A percentile compares a stretch with the other conserved stretches of the same genome.
These are phyloP conservation scores for Myrmecophaga tridactyla DNA, from an alignment of 2,113 vertebrate genomes.

Conservation along the genomic window DNA sequence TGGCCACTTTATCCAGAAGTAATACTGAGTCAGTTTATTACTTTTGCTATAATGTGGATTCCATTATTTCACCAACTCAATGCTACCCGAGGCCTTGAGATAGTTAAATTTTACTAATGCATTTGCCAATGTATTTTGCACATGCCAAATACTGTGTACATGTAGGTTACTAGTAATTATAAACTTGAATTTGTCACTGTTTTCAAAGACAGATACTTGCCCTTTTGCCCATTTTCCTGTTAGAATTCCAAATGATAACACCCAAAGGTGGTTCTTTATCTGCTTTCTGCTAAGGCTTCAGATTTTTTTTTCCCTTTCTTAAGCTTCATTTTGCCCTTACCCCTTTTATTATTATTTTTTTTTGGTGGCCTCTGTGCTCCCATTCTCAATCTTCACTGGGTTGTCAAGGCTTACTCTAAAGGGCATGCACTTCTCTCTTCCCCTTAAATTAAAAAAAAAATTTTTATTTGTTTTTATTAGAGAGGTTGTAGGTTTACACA, in stretches of 20 bases:
- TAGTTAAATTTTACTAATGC: constrained; percentile 59
- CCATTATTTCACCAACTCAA: background rate
- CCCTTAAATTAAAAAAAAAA: too few relatives aligned
- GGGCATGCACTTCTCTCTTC: too few relatives aligned
- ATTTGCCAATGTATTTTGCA: constrained; percentile 36
- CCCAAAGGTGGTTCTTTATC: background rate
- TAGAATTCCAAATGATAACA: background rate
- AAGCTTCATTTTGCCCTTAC: background rate
- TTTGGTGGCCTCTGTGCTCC: background rate
- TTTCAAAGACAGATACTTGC: background rate
- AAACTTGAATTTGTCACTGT: background rate
- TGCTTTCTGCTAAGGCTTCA: background rate
- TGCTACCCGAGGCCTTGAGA: constrained; percentile 25
- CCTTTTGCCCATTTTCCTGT: background rate
- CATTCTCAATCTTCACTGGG: too few relatives aligned
- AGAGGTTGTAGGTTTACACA: too few relatives aligned
- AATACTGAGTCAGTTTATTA: constrained; percentile 35
- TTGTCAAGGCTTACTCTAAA: too few relatives aligned
- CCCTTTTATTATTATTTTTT: background rate
- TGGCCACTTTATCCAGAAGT: background rate
- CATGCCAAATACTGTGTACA: background rate
- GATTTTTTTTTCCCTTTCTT: background rate
- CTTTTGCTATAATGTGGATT: background rate
- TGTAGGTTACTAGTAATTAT: background rate
- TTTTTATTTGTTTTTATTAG: too few relatives aligned